Base-by-base conservation (phyloP, 2,113 vertebrate species). In the Mormyrus iriodes region DNA sequence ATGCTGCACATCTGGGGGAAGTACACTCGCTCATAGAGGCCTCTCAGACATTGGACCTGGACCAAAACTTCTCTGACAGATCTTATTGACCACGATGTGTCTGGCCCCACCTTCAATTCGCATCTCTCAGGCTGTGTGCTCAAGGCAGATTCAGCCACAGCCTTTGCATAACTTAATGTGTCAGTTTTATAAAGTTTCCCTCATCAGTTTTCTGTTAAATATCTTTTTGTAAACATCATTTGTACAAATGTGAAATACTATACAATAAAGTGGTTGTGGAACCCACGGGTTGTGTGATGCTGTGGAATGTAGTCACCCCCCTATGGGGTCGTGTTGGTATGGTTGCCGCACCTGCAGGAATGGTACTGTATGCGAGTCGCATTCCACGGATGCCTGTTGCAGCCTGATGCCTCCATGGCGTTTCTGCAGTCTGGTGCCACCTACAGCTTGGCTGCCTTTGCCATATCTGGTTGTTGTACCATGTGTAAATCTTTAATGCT, bases 1-100 rank as follows among this genome's bases (percentile, higher is more conserved):
- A 99, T 99, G 99, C 96, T 99, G 93, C 99, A 99, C 95, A 99
- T 99, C 96, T 99, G 99, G 98, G 98, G 99, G 93, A 99, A 99
- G 95, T 99, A 99, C 93, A 99, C 99, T 88, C 98, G 98, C 91
- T 98, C 98, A 48, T 99, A 94, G 91, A 46, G 15, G 24, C 89
- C 83, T 90, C 90, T 91, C 90, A 21, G 89, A 91, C 94, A 91
- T 95, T 93, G 94, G 95, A 96, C 94, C 95, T 96, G 98, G 98
- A 99, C 98, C 98, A 99, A 99, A 99, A 91, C 94, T 92, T 93
- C 51, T 52, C 48, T 49, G 21, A 42, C 15, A 61, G 53, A 48
- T n/a, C 52, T 84, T 44, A 61, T 76, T 58, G 76, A 44, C 79
- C 39, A 24, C 52, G 0, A 19, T 42, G 44, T 42, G 13, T 31